Conservation (phyloP, 1,140 invertebrate species). For the Ctenoplectra terminalis region DNA sequence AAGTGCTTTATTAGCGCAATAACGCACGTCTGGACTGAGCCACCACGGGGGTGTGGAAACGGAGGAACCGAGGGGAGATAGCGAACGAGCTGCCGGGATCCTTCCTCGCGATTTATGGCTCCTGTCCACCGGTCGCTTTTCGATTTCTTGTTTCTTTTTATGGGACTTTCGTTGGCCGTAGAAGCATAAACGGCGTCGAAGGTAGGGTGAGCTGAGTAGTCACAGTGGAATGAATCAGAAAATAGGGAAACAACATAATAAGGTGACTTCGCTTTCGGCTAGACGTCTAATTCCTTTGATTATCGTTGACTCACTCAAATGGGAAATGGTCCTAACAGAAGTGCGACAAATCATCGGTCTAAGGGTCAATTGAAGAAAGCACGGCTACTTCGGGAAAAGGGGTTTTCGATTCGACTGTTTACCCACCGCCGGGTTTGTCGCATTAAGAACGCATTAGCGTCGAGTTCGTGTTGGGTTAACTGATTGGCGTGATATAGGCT, state of each 20-base stretch:
- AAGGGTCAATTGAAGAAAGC: conserved; percentile 30
- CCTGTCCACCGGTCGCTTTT: neutral
- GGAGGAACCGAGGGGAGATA: conserved; percentile 59
- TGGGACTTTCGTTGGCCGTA: neutral
- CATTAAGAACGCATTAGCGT: conserved; percentile 79
- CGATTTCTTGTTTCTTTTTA: conserved; percentile 24
- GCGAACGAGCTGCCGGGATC: conserved; percentile 22
- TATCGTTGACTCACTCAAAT: neutral
- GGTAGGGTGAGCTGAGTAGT: too few species aligned
- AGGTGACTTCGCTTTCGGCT: neutral
- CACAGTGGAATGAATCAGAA: neutral
- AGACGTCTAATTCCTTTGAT: neutral
- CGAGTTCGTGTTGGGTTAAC: conserved; percentile 71
- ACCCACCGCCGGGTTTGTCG: conserved; percentile 64
- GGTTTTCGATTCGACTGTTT: conserved; percentile 23
- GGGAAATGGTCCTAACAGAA: neutral
- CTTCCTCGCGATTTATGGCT: conserved; percentile 41
- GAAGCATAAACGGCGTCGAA: neutral
- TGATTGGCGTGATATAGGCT: conserved; percentile 74
- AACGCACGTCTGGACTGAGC: conserved; percentile 35
- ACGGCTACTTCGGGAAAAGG: neutral
- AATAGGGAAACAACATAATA: neutral
- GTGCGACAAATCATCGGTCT: neutral
- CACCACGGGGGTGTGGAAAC: conserved; percentile 30
- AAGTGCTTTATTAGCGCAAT: conserved; percentile 70